A percentile compares a stretch with the other conserved stretches of the same genome.
These are phyloP conservation scores for Drosophila meridiana DNA, from an alignment of 2,888 invertebrate genomes.

Conservation along the genomic window DNA sequence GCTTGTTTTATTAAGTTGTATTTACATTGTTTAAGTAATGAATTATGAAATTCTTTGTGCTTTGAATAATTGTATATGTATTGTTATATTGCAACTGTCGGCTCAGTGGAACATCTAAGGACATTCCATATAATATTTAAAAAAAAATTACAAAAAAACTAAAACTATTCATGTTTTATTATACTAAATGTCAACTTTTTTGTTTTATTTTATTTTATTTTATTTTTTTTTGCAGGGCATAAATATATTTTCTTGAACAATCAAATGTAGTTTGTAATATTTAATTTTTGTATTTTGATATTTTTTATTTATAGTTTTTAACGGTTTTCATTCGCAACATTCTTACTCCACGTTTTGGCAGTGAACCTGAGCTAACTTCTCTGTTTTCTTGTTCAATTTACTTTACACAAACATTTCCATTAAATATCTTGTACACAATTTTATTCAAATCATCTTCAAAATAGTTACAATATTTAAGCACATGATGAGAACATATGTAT, in stretches of 20 bases:
- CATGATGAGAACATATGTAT: constrained; percentile 45
- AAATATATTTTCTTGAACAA: constrained; percentile 24
- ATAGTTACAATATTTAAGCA: constrained; percentile 60
- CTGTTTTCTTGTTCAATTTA: constrained; percentile 67
- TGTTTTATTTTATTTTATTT: not conserved
- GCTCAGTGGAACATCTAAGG: constrained; percentile 41
- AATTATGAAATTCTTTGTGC: constrained; percentile 49
- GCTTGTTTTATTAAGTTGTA: constrained; percentile 36
- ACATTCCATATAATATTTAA: constrained; percentile 26
- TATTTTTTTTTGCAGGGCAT: constrained; percentile 38
- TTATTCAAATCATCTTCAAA: constrained; percentile 50
- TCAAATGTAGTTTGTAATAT: constrained; percentile 23
- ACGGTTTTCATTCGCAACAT: constrained; percentile 52
- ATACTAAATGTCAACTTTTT: constrained; percentile 8
- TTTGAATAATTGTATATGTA: constrained; percentile 43
- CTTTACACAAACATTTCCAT: constrained; percentile 66
- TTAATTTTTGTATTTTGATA: constrained; percentile 22
- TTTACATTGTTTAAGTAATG: constrained; percentile 48
- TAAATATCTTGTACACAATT: constrained; percentile 44
- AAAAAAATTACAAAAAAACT: constrained; percentile 20
- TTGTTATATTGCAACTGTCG: constrained; percentile 61
- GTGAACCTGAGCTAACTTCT: constrained; percentile 83
- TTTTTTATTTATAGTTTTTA: constrained; percentile 27
- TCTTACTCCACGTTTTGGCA: constrained; percentile 83
- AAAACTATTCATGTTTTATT: constrained; percentile 29